Conservation (phyloP, 2,888 invertebrate species). For the Drosophila helvetica region DNA sequence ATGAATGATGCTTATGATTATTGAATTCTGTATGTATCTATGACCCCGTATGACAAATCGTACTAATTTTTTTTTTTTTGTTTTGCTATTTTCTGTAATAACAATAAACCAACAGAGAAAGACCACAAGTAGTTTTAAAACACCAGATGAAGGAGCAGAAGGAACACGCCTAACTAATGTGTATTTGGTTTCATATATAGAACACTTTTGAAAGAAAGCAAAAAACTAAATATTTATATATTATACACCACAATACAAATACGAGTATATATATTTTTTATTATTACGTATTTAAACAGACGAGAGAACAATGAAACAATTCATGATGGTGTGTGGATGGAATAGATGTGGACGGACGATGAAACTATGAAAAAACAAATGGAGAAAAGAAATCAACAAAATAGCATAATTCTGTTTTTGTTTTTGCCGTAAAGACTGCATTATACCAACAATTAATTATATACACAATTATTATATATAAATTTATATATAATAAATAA, state of each 20-base stretch:
- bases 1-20: slow-evolving; percentile 25
- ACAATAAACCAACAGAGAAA: slow-evolving; percentile 17
- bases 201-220: slow-evolving; percentile 58
- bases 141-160: slow-evolving; percentile 9
- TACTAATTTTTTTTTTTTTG: slow-evolving; percentile 6
- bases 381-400: slow-evolving; percentile 49
- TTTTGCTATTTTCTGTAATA: slow-evolving; percentile 8
- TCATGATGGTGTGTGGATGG: slow-evolving; percentile 20
- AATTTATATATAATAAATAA: slow-evolving; percentile 40
- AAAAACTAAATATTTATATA: slow-evolving; percentile 61
- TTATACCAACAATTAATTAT: slow-evolving; percentile 82
- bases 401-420: slow-evolving; percentile 77
- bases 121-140: slow-evolving; percentile 14
- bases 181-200: slow-evolving; percentile 69
- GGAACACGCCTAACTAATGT: slow-evolving; percentile 57
- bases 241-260: slow-evolving; percentile 43
- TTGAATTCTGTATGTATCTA: slow-evolving; percentile 21
- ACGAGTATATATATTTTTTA: slow-evolving; percentile 67
- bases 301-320: slow-evolving; percentile 27
- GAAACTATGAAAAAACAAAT: slow-evolving; percentile 46
- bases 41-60: slow-evolving; percentile 2
- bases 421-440: slow-evolving; percentile 84
- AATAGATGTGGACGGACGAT: slow-evolving; percentile 3
- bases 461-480: slow-evolving; percentile 47
- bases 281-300: slow-evolving; percentile 65